Evolutionary conservation across 2,113 vertebrate genomes (phyloP).

Genomic region (Brachirus orientalis): DNA sequence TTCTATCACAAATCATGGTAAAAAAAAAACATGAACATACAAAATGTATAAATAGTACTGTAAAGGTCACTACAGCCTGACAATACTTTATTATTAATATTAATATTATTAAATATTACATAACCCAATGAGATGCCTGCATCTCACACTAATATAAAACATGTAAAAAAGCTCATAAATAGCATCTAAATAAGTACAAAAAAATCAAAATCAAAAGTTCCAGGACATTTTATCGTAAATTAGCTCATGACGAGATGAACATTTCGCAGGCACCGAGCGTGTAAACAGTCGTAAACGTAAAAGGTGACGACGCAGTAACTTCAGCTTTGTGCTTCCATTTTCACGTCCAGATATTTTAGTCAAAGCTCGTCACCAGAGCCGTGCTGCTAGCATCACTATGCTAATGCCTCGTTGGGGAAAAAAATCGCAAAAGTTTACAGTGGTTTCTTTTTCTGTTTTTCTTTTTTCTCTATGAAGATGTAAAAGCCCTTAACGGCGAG

Average conservation of each 20-base stretch:
- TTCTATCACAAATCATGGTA: constrained; percentile 27
- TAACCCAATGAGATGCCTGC: constrained; percentile 59
- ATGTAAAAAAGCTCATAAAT: constrained; percentile 66
- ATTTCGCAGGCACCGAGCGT: constrained; percentile 40
- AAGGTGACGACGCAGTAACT: too few relatives aligned
- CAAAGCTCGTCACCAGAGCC: too few relatives aligned
- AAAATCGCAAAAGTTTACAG: neutral
- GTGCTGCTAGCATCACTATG: too few relatives aligned
- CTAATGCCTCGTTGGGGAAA: too few relatives aligned
- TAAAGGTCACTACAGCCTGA: constrained; percentile 21
- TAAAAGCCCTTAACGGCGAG: neutral
- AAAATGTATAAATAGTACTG: constrained; percentile 63
- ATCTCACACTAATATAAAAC: constrained; percentile 47
- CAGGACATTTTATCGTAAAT: constrained; percentile 2
- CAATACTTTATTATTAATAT: constrained; percentile 41
- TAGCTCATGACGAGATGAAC: constrained; percentile 9
- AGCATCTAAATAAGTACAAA: constrained; percentile 53
- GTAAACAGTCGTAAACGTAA: constrained; percentile 62
- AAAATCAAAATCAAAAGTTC: neutral
- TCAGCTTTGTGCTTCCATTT: too few relatives aligned
- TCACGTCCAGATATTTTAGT: too few relatives aligned
- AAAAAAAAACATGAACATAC: constrained; percentile 30
- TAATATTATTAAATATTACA: constrained; percentile 60
- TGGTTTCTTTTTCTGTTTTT: too few relatives aligned
- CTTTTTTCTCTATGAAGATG: too few relatives aligned